phyloP scores from a whole-genome alignment of 2,797 vertebrate genomes.

The Sebastes hopkinsi region DNA sequence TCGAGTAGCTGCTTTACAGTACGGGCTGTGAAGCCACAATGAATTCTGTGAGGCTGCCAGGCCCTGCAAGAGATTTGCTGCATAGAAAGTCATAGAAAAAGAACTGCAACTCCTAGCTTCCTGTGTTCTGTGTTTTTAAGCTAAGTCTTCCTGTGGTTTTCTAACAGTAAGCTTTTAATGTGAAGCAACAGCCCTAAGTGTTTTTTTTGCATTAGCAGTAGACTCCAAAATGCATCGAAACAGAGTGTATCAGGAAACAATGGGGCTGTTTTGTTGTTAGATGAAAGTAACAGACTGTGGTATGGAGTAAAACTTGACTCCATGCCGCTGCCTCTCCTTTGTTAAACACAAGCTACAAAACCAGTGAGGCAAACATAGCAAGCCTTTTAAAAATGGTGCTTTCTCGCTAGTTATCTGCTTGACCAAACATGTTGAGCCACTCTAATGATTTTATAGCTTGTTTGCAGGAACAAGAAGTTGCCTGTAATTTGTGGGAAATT shows the following conservation, averaged over 20 bases:
- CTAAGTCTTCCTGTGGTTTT: neutral
- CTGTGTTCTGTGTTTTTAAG: neutral
- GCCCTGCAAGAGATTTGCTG: neutral
- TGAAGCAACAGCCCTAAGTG: neutral
- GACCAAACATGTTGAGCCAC: neutral
- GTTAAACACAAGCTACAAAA: neutral
- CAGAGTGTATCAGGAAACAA: neutral
- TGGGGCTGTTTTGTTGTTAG: neutral
- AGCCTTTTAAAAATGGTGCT: neutral
- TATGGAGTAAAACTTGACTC: neutral
- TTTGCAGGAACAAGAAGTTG: neutral
- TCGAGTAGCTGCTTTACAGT: neutral
- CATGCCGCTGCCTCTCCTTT: neutral
- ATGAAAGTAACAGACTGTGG: neutral
- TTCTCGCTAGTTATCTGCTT: neutral
- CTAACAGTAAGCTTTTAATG: neutral
- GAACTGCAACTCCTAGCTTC: no score
- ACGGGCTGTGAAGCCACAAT: neutral
- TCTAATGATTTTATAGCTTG: neutral
- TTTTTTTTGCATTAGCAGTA: neutral
- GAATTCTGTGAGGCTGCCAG: neutral
- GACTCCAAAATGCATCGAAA: neutral
- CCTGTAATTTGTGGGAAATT: neutral
- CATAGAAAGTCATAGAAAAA: neutral
- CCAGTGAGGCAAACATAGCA: neutral